Evolutionary conservation across 2,888 invertebrate species (phyloP).

Genomic region (Germaria angustata): DNA sequence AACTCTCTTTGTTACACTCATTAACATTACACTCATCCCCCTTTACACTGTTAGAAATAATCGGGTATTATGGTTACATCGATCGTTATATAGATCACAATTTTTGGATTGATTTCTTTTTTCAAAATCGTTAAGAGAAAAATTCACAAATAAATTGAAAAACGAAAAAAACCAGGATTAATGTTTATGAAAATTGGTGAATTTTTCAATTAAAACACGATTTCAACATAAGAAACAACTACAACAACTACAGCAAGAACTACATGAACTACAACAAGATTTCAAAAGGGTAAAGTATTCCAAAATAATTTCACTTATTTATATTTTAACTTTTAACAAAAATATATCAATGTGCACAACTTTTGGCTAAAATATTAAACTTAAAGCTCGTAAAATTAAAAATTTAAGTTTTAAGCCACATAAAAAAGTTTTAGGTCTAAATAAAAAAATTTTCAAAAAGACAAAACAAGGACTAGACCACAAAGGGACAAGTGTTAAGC

Average conservation of each 20-base stretch:
- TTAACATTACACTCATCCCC: neutral
- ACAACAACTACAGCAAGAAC: conserved; percentile 6
- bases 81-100: conserved; percentile 63
- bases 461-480: conserved; percentile 32
- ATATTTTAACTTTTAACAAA: conserved; percentile 19
- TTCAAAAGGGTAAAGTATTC: conserved; percentile 60
- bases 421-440: conserved; percentile 28
- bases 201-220: conserved; percentile 48
- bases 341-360: conserved; percentile 16
- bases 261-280: neutral
- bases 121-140: conserved; percentile 58
- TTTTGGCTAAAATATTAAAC: conserved; percentile 46
- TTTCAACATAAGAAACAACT: conserved; percentile 21
- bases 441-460: conserved; percentile 42
- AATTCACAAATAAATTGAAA: conserved; percentile 36
- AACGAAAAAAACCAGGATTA: neutral
- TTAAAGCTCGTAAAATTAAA: conserved; percentile 50
- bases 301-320: conserved; percentile 9
- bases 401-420: conserved; percentile 53
- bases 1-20: neutral
- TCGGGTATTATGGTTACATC: conserved; percentile 60
- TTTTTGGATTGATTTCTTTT: conserved; percentile 65
- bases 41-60: conserved; percentile 54
- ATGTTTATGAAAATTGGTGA: conserved; percentile 35
- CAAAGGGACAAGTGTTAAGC: neutral